These are phyloP conservation scores for Hylaeus anthracinus DNA, from an alignment of 1,140 invertebrate genomes.

Conservation along the genomic window DNA sequence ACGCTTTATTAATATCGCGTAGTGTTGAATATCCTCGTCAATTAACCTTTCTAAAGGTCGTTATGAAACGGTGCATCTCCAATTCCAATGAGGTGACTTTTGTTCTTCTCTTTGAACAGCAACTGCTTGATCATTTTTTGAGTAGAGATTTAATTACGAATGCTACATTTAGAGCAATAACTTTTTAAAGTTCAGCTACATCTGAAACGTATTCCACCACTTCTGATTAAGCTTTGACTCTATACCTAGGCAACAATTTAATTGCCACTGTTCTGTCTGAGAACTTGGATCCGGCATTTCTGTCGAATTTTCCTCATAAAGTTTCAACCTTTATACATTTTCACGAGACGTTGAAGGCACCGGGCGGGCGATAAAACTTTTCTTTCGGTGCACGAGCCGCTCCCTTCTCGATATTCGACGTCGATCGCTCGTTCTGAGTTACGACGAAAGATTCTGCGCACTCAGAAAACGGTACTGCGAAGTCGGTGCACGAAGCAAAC, in stretches of 20 bases:
- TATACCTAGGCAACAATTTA: neutral
- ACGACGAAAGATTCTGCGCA: neutral
- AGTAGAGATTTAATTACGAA: too few species aligned
- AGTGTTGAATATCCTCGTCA: too few species aligned
- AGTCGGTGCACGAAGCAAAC: neutral
- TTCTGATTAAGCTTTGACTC: too few species aligned
- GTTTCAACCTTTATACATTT: neutral
- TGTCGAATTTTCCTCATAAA: neutral
- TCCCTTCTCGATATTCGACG: constrained; percentile 18
- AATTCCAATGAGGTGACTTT: too few species aligned
- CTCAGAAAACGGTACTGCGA: neutral
- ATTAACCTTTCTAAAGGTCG: too few species aligned
- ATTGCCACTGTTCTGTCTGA: neutral
- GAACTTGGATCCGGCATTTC: neutral
- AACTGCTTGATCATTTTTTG: too few species aligned
- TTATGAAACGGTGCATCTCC: too few species aligned
- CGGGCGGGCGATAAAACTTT: constrained; percentile 6
- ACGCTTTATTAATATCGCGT: too few species aligned
- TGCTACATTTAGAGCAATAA: too few species aligned
- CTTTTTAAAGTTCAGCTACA: too few species aligned
- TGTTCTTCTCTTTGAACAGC: too few species aligned
- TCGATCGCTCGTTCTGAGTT: neutral
- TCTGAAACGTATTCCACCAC: too few species aligned
- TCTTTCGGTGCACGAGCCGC: neutral
- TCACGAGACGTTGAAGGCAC: constrained; percentile 12